Percentiles rank a stretch among this genome's conserved stretches.
Evolutionary conservation across 2,797 vertebrate genomes (phyloP).

Genomic region (Valencia hispanica): DNA sequence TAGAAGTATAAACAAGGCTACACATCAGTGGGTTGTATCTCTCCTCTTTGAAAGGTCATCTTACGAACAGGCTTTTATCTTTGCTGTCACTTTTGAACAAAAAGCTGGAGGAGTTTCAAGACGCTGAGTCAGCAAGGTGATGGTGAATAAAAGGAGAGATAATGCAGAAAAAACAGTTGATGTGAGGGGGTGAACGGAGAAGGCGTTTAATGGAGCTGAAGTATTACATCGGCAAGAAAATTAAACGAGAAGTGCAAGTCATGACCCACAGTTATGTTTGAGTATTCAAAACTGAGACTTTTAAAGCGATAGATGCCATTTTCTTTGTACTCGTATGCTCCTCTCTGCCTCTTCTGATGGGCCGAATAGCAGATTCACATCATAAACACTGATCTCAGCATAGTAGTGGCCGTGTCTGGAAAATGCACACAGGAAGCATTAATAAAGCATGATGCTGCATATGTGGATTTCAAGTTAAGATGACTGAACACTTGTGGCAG

Average conservation of each 20-base stretch:
- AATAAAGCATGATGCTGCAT: conserved; percentile 49
- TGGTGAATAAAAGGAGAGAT: conserved; percentile 15
- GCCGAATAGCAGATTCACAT: not conserved
- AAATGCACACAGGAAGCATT: conserved; percentile 28
- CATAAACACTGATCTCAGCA: not conserved
- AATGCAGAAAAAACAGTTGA: conserved; percentile 27
- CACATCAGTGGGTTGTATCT: too few species aligned
- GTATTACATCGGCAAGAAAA: conserved; percentile 18
- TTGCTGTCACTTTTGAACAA: conserved; percentile 7
- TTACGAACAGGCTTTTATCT: conserved; percentile 27
- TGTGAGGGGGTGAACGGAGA: not conserved
- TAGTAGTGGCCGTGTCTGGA: conserved; percentile 11
- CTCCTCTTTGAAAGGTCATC: conserved; percentile 14
- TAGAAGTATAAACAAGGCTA: too few species aligned
- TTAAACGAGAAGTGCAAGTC: conserved; percentile 4
- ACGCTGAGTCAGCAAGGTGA: conserved; percentile 54
- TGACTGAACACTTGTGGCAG: conserved; percentile 29
- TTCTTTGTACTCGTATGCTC: not conserved
- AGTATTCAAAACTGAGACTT: not conserved
- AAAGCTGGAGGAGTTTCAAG: conserved; percentile 34
- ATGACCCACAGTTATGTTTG: conserved; percentile 24
- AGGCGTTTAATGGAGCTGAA: not conserved
- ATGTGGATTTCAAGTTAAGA: conserved; percentile 25
- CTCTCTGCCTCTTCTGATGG: not conserved
- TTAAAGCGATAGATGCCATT: too few species aligned